phyloP scores from a whole-genome alignment of 2,113 vertebrate genomes.

The Pipa parva region DNA sequence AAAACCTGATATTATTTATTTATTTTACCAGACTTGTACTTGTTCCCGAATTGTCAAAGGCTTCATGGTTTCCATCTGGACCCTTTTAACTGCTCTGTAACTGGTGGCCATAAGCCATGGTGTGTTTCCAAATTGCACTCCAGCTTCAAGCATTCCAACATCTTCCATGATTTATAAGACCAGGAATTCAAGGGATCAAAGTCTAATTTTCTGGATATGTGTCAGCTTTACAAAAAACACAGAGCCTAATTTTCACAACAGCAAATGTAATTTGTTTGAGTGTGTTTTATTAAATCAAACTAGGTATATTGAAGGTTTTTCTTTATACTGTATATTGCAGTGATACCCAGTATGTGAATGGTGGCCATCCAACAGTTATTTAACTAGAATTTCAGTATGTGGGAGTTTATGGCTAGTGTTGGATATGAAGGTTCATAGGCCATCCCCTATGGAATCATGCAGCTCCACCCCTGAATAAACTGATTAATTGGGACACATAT shows the following conservation, averaged over 20 bases:
- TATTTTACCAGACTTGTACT: conserved; percentile 7
- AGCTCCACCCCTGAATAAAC: too few species aligned
- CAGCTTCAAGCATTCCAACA: conserved; percentile 4
- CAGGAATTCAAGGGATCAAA: neutral
- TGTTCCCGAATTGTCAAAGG: conserved; percentile 10
- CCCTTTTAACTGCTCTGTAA: neutral
- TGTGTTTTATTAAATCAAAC: too few species aligned
- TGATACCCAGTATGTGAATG: too few species aligned
- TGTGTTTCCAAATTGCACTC: conserved; percentile 8
- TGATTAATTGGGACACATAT: too few species aligned
- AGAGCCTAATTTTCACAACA: neutral
- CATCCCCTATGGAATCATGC: too few species aligned
- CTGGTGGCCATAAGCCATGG: neutral
- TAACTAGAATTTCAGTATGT: too few species aligned
- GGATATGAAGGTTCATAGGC: too few species aligned
- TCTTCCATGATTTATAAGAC: neutral
- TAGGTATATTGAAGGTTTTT: too few species aligned
- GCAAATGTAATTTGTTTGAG: neutral
- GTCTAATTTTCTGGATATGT: neutral
- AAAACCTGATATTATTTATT: conserved; percentile 4
- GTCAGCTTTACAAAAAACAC: neutral
- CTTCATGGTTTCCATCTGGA: neutral
- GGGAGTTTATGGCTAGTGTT: too few species aligned
- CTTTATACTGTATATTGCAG: too few species aligned
- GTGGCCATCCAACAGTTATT: too few species aligned